A percentile compares a stretch with the other conserved stretches of the same genome.
These are phyloP conservation scores for Clarias platycephalus DNA, from an alignment of 2,797 vertebrate species.

Conservation along the genomic window DNA sequence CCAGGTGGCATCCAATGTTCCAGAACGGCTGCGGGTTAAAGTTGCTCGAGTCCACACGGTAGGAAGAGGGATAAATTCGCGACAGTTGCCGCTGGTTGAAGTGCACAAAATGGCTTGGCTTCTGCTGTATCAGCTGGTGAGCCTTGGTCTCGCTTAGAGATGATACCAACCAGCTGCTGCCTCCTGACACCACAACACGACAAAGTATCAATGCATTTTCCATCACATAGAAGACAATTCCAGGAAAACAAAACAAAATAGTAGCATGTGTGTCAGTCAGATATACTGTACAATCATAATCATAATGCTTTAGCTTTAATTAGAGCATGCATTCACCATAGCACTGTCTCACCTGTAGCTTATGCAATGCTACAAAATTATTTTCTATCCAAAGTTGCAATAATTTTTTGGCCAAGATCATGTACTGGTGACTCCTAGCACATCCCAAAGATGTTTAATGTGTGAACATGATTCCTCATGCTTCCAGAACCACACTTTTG, in stretches of 20 bases:
- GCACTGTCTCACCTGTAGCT: too few species aligned
- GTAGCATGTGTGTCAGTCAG: neutral
- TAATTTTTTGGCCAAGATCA: too few species aligned
- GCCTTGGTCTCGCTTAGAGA: constrained; percentile 96
- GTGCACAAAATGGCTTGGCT: constrained; percentile 79
- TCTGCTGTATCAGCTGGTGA: constrained; percentile 94
- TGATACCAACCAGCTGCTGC: constrained; percentile 92
- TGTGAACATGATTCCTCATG: too few species aligned
- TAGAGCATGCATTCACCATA: too few species aligned
- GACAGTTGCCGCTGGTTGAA: constrained; percentile 96
- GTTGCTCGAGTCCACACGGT: constrained; percentile 96
- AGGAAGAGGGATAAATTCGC: constrained; percentile 94
- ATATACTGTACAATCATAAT: too few species aligned
- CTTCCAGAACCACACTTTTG: too few species aligned
- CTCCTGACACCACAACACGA: constrained; percentile 63
- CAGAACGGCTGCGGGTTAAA: constrained; percentile 98
- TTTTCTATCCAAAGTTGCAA: too few species aligned
- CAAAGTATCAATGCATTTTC: neutral
- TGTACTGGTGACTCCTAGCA: too few species aligned
- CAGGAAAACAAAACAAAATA: neutral
- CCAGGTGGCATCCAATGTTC: constrained; percentile 93
- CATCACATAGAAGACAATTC: neutral
- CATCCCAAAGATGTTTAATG: too few species aligned
- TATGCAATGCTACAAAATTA: too few species aligned
- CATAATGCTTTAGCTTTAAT: too few species aligned